Conservation (phyloP, 2,113 vertebrate species). For the Thymallus thymallus region DNA sequence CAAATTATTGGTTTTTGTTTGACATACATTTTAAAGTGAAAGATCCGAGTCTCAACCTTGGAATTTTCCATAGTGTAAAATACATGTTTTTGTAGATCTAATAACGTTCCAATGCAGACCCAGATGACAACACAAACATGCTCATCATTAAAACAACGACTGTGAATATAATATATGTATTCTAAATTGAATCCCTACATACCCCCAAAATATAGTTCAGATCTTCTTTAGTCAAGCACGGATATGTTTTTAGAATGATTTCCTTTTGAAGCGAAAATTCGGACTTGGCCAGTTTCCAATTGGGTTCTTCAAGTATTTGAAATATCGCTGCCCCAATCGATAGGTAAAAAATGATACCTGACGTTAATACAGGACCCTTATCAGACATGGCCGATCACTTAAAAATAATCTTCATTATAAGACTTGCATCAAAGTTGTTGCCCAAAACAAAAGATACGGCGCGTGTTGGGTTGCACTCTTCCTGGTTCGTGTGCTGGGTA, state of each 20-base stretch:
- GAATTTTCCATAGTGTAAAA: too few species aligned
- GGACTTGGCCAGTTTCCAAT: slow-evolving; percentile 79
- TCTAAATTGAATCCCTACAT: slow-evolving; percentile 32
- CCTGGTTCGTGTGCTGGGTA: slow-evolving; percentile 21
- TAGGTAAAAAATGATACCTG: slow-evolving; percentile 94
- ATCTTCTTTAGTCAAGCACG: slow-evolving; percentile 78
- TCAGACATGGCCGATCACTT: slow-evolving; percentile 81
- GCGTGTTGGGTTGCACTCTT: slow-evolving; percentile 18
- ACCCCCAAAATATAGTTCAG: slow-evolving; percentile 89
- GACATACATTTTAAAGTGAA: too few species aligned
- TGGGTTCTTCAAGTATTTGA: slow-evolving; percentile 89
- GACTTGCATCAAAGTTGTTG: background rate
- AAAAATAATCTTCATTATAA: slow-evolving; percentile 1
- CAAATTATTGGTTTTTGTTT: too few species aligned
- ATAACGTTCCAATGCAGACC: too few species aligned
- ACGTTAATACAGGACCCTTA: slow-evolving; percentile 89
- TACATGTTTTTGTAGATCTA: too few species aligned
- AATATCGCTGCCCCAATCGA: slow-evolving; percentile 94
- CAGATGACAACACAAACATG: background rate
- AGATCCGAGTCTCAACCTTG: too few species aligned
- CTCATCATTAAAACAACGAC: background rate
- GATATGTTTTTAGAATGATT: slow-evolving; percentile 74
- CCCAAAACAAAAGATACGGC: background rate
- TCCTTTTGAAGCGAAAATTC: slow-evolving; percentile 75
- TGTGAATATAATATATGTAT: too few species aligned